Base-by-base conservation (phyloP, 64 coral and sea anemone genomes). In the Dendronephthya gigantea region DNA sequence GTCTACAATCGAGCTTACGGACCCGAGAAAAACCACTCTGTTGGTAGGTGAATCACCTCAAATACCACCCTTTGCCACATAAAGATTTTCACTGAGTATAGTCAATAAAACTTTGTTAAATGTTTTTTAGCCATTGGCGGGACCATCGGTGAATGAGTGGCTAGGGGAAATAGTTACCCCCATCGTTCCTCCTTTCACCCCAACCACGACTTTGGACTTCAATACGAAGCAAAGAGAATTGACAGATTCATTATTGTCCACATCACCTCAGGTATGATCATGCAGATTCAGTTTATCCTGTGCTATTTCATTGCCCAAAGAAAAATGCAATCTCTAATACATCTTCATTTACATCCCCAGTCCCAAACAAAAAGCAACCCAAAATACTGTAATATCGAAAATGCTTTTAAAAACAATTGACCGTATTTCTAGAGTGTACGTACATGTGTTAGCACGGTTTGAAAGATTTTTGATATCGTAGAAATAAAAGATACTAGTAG, bases 121-220 rank as follows among this genome's bases (percentile, higher is more conserved):
- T n/a, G 7, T 62, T 62, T 27, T n/a, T 62, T 79, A 79, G 72
- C 72, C 72, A 36, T 35, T 79, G 29, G 4, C 36, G 0, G 72
- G 72, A 12, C 72, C 72, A 36, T 79, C 72, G 9, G 9, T 79
- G 17, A 79, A 79, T 33, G 32, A 36, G 8, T 79, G 72, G 72
- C 2, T 36, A 12, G 36, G 29, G 14, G 72, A 79, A 2, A 15
- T 79, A 4, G 36, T 34, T 4, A 1, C 72, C 10, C 72, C 72
- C 17, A 39, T 79, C 15, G 72, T 79, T 36, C 72, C 72, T 9
- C 72, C 72, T 36, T 79, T 79, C 29, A 79, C 72, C 34, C 72
- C 72, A 36, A 39, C 72, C 30, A 79, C 72, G 36, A 79, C 72
- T 36, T 79, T 79, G 72, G 72, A 79, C 32, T 79, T 79, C 72